phyloP scores from a whole-genome alignment of 1,140 invertebrate genomes.

The Drosophila auraria region DNA sequence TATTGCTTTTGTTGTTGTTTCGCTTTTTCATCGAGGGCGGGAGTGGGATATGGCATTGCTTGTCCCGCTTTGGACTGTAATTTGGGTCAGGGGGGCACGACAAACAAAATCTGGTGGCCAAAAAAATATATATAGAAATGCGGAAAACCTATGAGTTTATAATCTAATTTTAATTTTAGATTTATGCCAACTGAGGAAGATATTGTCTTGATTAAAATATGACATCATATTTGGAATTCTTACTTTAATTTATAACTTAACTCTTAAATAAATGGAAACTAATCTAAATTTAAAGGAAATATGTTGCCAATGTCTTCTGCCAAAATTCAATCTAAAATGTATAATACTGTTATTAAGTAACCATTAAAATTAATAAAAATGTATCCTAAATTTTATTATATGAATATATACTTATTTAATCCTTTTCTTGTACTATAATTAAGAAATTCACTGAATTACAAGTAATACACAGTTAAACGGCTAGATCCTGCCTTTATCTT shows the following conservation, averaged over 20 bases:
- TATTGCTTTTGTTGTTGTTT: constrained; percentile 19
- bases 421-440: too few relatives aligned
- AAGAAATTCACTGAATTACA: too few relatives aligned
- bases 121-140: constrained; percentile 11
- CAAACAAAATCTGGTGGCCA: constrained; percentile 34
- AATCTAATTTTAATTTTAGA: constrained; percentile 11
- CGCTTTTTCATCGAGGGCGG: constrained; percentile 27
- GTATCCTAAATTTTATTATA: too few relatives aligned
- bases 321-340: not conserved
- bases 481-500: too few relatives aligned
- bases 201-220: not conserved
- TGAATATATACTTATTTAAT: too few relatives aligned
- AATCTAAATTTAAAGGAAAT: too few relatives aligned
- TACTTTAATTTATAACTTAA: not conserved
- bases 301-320: too few relatives aligned
- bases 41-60: constrained; percentile 11
- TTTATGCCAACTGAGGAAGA: not conserved
- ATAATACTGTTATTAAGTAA: not conserved
- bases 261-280: too few relatives aligned
- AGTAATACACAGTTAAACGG: too few relatives aligned
- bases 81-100: constrained; percentile 34
- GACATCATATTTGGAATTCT: not conserved
- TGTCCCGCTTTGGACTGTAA: constrained; percentile 30
- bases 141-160: constrained; percentile 4
- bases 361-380: too few relatives aligned